Conservation (phyloP, 2,888 invertebrate species). For the Lasioglossum vierecki region DNA sequence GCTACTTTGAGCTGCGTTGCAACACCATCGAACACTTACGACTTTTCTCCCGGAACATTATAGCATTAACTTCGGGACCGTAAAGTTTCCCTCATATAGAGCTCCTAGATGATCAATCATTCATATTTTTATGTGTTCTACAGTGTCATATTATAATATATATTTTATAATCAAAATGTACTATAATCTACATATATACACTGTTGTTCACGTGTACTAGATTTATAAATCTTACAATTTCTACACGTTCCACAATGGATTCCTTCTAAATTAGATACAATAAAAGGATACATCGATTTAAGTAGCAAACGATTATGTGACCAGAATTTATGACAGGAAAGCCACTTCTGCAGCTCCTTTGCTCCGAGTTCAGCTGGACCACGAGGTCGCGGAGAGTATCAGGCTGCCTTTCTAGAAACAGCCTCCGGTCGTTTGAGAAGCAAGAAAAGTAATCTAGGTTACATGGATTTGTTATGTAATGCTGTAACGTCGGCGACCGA, state of each 20-base stretch:
- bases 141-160: no score
- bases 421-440: conserved; percentile 29
- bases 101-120: background rate
- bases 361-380: background rate
- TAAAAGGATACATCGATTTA: background rate
- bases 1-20: background rate
- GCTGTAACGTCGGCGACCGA: conserved; percentile 48
- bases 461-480: conserved; percentile 58
- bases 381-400: conserved; percentile 13
- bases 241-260: background rate
- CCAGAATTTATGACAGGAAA: background rate
- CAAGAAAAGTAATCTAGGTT: conserved; percentile 54
- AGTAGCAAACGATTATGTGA: background rate
- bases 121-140: background rate
- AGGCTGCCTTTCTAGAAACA: conserved; percentile 27
- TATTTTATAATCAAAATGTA: background rate
- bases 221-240: no score
- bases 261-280: background rate
- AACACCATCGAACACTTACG: background rate
- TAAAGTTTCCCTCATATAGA: background rate
- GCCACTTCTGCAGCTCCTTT: background rate
- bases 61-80: background rate
- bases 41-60: background rate
- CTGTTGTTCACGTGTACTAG: no score
- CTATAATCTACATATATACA: no score